phyloP scores from a whole-genome alignment of 1,140 invertebrate genomes.

The Forficula auricularia region DNA sequence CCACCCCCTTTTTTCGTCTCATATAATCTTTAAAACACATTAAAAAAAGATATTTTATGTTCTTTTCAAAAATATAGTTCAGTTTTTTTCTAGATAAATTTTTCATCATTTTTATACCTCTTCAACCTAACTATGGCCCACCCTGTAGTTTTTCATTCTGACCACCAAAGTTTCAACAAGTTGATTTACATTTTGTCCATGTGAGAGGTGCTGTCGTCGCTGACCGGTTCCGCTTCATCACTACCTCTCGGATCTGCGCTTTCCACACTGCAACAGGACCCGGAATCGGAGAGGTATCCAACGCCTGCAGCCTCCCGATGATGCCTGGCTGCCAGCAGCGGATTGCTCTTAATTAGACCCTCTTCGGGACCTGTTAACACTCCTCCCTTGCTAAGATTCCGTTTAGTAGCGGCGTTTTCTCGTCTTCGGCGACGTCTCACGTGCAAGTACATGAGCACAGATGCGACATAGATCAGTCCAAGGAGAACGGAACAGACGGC shows the following conservation, averaged over 20 bases:
- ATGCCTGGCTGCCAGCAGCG: conserved; percentile 36
- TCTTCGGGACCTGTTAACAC: conserved; percentile 24
- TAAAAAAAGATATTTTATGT: too few species aligned
- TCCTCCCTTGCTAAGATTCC: too few species aligned
- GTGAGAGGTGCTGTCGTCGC: conserved; percentile 28
- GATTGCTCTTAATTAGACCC: conserved; percentile 56
- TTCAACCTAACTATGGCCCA: too few species aligned
- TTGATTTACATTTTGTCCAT: conserved; percentile 18
- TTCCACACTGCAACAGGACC: conserved; percentile 9
- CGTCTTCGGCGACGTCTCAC: conserved; percentile 26
- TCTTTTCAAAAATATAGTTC: too few species aligned
- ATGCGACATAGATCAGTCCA: conserved; percentile 64
- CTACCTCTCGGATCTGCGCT: too few species aligned
- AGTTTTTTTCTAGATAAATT: too few species aligned
- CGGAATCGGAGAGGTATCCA: conserved; percentile 3
- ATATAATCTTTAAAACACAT: too few species aligned
- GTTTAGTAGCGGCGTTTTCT: background rate
- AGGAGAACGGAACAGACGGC: conserved; percentile 59
- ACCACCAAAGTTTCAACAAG: too few species aligned
- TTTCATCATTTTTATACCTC: too few species aligned
- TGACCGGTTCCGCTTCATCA: conserved; percentile 18
- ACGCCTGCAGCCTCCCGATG: conserved; percentile 14
- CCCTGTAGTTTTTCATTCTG: too few species aligned
- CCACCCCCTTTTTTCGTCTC: too few species aligned
- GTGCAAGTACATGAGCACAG: conserved; percentile 62